Evolutionary conservation across 1,140 invertebrate species (phyloP).

Genomic region (Calephelis nemesis): DNA sequence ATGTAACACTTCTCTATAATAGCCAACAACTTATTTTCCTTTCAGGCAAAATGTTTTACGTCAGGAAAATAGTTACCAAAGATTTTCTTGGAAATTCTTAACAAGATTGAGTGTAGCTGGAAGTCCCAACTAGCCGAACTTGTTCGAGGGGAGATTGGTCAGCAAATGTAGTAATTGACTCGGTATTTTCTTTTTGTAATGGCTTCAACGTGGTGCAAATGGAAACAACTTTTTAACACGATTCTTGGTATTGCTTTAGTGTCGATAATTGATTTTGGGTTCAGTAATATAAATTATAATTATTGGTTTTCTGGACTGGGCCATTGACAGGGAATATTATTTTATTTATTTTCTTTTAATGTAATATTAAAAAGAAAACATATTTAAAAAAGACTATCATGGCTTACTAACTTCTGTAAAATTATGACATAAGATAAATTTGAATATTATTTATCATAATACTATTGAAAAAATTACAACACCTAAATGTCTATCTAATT

Average conservation of each 20-base stretch:
- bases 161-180: conserved; percentile 18
- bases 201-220: conserved; percentile 4
- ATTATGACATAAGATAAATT: too few relatives aligned
- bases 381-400: too few relatives aligned
- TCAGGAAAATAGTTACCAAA: conserved; percentile 16
- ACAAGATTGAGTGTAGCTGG: conserved; percentile 8
- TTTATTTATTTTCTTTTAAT: too few relatives aligned
- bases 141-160: conserved; percentile 18
- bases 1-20: not conserved
- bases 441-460: too few relatives aligned
- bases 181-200: conserved; percentile 15
- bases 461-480: too few relatives aligned
- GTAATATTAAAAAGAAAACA: too few relatives aligned
- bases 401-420: too few relatives aligned
- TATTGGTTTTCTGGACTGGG: too few relatives aligned
- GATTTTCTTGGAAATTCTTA: conserved; percentile 12
- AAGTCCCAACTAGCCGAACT: conserved; percentile 10
- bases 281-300: too few relatives aligned
- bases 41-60: conserved; percentile 17
- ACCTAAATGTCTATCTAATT: too few relatives aligned
- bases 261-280: too few relatives aligned
- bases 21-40: conserved; percentile 12
- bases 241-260: not conserved
- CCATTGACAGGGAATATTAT: too few relatives aligned
- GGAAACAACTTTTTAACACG: conserved; percentile 12